Conservation (phyloP, 2,113 vertebrate genomes). For the Sebastes schlegelii region DNA sequence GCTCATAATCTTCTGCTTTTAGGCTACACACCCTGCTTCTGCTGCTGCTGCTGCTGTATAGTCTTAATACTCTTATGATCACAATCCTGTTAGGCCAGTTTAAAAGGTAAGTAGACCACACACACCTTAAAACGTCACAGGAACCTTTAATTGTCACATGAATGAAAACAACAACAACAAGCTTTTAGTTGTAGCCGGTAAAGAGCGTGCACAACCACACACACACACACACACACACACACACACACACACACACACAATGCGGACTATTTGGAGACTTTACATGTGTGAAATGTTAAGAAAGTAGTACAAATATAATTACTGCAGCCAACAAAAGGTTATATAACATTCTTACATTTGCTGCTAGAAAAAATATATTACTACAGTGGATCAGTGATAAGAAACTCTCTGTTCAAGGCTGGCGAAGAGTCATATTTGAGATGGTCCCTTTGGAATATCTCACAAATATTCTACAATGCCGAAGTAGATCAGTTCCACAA, state of each 20-base stretch:
- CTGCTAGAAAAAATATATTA: too few relatives aligned
- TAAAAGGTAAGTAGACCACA: conserved; percentile 22
- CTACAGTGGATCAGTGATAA: too few relatives aligned
- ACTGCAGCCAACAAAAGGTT: too few relatives aligned
- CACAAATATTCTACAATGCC: too few relatives aligned
- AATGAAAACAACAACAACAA: neutral
- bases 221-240: too few relatives aligned
- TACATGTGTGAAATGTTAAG: neutral
- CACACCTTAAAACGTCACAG: conserved; percentile 10
- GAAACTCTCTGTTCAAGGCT: too few relatives aligned
- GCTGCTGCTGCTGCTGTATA: neutral
- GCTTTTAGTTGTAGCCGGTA: neutral
- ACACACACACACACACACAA: neutral
- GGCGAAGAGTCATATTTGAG: too few relatives aligned
- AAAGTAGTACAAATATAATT: too few relatives aligned
- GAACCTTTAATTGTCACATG: conserved; percentile 11
- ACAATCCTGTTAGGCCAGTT: conserved; percentile 13
- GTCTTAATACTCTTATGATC: neutral
- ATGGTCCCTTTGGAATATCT: too few relatives aligned
- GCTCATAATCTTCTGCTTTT: conserved; percentile 44
- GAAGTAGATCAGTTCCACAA: too few relatives aligned
- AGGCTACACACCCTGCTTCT: neutral
- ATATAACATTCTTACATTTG: too few relatives aligned
- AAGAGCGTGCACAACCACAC: neutral
- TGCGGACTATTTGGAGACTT: neutral